A percentile compares a stretch with the other conserved stretches of the same genome.
Conservation (phyloP, 92 coral and sea anemone species). For the Scolanthus callimorphus region DNA sequence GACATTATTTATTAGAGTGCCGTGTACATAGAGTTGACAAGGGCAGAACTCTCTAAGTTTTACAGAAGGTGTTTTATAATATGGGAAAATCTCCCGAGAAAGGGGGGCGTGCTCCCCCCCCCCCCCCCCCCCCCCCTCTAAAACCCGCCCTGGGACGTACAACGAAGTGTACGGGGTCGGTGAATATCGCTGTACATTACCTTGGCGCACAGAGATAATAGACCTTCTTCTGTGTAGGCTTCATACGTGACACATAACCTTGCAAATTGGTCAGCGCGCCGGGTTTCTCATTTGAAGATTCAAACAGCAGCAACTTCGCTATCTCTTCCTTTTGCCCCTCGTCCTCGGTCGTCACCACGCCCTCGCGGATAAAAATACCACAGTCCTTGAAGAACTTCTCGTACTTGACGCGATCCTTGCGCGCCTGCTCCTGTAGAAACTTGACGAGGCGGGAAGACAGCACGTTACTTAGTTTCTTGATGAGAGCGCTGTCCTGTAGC, state of each 20-base stretch:
- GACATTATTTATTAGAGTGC: too few species aligned
- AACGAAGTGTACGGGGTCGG: too few species aligned
- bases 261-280: constrained; percentile 77
- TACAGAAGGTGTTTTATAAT: too few species aligned
- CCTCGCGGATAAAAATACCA: constrained; percentile 84
- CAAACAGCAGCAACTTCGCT: constrained; percentile 84
- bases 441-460: constrained; percentile 78
- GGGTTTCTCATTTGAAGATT: constrained; percentile 86
- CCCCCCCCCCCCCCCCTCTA: too few species aligned
- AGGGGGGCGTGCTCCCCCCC: too few species aligned
- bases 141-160: too few species aligned
- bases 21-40: too few species aligned
- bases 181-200: too few species aligned
- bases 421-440: constrained; percentile 80
- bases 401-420: constrained; percentile 88
- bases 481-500: constrained; percentile 94
- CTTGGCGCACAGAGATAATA: constrained; percentile 96
- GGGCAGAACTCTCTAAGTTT: too few species aligned
- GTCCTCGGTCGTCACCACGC: constrained; percentile 80
- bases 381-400: constrained; percentile 91
- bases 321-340: constrained; percentile 79
- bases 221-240: constrained; percentile 79
- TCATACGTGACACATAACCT: constrained; percentile 79
- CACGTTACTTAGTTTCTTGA: constrained; percentile 77
- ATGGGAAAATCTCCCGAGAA: too few species aligned